Conservation (phyloP, 2,113 vertebrate genomes). For the Steatornis caripensis region DNA sequence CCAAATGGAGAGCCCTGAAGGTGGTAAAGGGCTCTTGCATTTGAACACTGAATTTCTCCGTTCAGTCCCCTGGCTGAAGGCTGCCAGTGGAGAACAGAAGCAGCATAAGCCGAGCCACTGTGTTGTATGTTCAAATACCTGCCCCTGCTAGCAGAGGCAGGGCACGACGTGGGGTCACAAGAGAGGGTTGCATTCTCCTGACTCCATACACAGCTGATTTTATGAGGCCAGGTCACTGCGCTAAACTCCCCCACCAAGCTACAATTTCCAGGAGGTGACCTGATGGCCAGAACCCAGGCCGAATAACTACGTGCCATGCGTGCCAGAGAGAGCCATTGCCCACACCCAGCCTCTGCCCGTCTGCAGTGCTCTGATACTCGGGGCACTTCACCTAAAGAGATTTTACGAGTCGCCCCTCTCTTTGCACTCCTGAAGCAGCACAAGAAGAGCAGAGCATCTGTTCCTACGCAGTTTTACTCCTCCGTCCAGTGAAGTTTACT, state of each 20-base stretch:
- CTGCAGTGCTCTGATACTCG: background rate
- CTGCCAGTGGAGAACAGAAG: background rate
- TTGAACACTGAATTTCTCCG: background rate
- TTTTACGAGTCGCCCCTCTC: background rate
- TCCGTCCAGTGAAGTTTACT: background rate
- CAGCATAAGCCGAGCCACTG: background rate
- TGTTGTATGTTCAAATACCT: background rate
- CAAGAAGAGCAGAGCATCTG: background rate
- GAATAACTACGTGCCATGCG: accelerated
- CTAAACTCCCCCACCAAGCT: background rate
- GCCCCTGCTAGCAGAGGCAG: background rate
- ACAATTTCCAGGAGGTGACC: background rate
- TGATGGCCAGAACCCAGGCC: background rate
- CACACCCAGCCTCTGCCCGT: background rate
- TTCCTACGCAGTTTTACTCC: background rate
- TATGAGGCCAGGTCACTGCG: accelerated
- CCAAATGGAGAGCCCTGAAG: background rate
- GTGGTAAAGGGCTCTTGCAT: background rate
- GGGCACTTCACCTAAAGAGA: background rate
- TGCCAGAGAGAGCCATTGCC: background rate
- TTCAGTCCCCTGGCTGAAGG: background rate
- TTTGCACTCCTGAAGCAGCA: background rate
- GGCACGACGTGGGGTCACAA: background rate
- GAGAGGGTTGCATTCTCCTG: background rate
- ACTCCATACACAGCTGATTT: background rate